These are phyloP conservation scores for Passer montanus DNA, from an alignment of 2,113 vertebrate species.

Conservation along the genomic window DNA sequence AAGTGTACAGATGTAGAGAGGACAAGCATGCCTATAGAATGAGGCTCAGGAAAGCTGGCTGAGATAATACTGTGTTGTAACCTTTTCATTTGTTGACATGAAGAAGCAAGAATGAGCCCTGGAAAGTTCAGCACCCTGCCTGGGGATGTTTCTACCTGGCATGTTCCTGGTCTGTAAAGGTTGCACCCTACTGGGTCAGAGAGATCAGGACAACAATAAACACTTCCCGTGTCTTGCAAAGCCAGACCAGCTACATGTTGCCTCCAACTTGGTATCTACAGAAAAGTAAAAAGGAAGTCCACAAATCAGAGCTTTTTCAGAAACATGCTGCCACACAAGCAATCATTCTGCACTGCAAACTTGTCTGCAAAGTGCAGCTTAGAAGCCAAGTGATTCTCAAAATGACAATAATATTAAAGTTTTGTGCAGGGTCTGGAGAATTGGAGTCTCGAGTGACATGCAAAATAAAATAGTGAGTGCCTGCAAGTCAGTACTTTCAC, in stretches of 20 bases:
- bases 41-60: background rate
- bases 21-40: rapidly evolving
- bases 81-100: background rate
- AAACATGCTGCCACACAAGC: background rate
- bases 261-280: background rate
- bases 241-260: background rate
- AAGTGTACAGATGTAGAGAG: background rate
- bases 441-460: background rate
- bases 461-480: background rate
- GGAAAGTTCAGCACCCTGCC: background rate
- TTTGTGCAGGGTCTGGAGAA: background rate
- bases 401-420: background rate
- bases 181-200: background rate
- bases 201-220: background rate
- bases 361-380: background rate
- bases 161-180: background rate
- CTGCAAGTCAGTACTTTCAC: background rate
- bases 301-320: background rate
- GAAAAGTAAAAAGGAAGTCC: background rate
- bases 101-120: background rate
- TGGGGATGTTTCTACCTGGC: background rate
- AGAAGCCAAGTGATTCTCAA: background rate
- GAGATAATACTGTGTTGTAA: background rate
- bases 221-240: background rate
- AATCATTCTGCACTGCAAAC: background rate